Evolutionary conservation across 2,888 invertebrate species (phyloP).

Genomic region (Himalopsyche japonica): DNA sequence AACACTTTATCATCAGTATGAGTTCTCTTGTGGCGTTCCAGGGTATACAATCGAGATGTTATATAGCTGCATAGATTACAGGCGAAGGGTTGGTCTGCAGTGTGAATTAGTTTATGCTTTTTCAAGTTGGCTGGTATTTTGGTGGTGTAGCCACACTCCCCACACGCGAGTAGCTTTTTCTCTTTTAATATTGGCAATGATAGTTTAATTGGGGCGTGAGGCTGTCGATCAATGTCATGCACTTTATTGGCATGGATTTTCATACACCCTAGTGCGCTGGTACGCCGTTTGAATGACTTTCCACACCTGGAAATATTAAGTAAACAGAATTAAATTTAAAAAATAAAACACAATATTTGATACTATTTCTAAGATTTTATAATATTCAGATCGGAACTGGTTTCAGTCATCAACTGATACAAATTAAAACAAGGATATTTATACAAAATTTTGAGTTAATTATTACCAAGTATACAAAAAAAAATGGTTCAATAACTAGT

Average conservation of each 20-base stretch:
- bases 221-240: not conserved
- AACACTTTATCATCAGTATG: slow-evolving; percentile 19
- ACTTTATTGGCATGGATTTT: not conserved
- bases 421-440: too few species aligned
- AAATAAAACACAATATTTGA: too few species aligned
- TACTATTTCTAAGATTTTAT: too few species aligned
- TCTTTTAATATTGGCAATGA: not conserved
- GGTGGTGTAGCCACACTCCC: slow-evolving; percentile 8
- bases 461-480: too few species aligned
- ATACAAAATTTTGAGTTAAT: too few species aligned
- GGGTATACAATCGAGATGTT: slow-evolving; percentile 6
- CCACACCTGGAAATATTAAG: not conserved
- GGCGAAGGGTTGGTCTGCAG: slow-evolving; percentile 4
- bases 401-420: too few species aligned
- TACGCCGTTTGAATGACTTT: not conserved
- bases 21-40: slow-evolving; percentile 14
- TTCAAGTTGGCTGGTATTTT: slow-evolving; percentile 5
- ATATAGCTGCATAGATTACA: slow-evolving; percentile 19
- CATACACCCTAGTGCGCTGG: not conserved
- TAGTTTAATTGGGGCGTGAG: not conserved
- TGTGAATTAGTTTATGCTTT: slow-evolving; percentile 19
- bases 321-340: too few species aligned
- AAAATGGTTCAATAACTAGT: too few species aligned
- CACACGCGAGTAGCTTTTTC: slow-evolving; percentile 10
- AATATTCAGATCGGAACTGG: too few species aligned